These are phyloP conservation scores for Oncopodura yosiiana DNA, from an alignment of 1,140 invertebrate genomes.

Conservation along the genomic window DNA sequence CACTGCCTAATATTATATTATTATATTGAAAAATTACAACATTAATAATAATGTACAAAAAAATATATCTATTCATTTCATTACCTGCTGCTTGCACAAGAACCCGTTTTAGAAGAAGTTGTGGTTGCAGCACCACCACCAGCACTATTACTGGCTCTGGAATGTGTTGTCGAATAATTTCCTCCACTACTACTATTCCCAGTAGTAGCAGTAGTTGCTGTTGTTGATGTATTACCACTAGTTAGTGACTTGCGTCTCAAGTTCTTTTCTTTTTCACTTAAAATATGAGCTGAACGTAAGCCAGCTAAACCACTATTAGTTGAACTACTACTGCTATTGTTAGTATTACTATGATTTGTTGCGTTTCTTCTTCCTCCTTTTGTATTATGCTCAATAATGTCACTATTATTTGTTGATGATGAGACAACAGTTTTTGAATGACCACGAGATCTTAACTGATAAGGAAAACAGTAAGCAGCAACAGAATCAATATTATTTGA, in stretches of 20 bases:
- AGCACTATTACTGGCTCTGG: constrained; percentile 13
- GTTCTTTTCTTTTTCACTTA: constrained; percentile 31
- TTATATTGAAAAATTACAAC: too few relatives aligned
- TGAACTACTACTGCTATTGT: background rate
- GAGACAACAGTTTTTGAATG: too few relatives aligned
- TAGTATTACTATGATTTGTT: background rate
- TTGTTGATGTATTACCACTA: background rate
- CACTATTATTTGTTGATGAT: too few relatives aligned
- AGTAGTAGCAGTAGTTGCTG: background rate
- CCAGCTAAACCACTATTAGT: constrained; percentile 6
- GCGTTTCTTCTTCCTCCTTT: background rate
- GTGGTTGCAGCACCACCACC: constrained; percentile 36
- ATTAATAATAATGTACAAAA: too few relatives aligned
- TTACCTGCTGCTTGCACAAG: constrained; percentile 62
- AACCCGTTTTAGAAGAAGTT: constrained; percentile 51
- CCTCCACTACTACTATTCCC: background rate
- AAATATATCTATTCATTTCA: too few relatives aligned
- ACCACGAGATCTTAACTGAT: constrained; percentile 28
- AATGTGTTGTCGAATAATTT: background rate
- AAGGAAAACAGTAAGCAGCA: too few relatives aligned
- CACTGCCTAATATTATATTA: too few relatives aligned
- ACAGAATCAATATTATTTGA: too few relatives aligned
- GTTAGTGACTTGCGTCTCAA: constrained; percentile 11
- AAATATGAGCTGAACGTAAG: constrained; percentile 28
- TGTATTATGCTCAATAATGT: too few relatives aligned